phyloP scores from a whole-genome alignment of 2,113 vertebrate species.

The Hydrolagus affinis region DNA sequence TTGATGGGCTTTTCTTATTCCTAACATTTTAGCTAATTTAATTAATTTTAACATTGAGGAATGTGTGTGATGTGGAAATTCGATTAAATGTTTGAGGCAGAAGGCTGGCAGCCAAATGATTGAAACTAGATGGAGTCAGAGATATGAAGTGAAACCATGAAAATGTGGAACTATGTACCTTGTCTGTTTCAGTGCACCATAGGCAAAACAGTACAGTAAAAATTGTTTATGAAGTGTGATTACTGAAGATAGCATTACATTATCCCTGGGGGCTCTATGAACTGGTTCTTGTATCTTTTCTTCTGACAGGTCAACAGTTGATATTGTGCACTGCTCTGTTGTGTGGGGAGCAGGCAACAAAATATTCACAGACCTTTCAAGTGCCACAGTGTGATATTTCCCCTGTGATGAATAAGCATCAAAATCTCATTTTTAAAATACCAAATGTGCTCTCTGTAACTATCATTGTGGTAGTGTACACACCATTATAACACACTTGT shows the following conservation, averaged over 20 bases:
- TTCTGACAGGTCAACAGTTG: not conserved
- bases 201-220: not conserved
- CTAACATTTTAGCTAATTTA: too few relatives aligned
- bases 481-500: not conserved
- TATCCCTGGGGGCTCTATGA: not conserved
- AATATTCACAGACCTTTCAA: not conserved
- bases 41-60: too few relatives aligned
- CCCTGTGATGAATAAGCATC: not conserved
- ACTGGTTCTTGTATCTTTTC: not conserved
- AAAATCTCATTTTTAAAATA: conserved; percentile 29
- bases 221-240: not conserved
- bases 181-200: not conserved
- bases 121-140: not conserved
- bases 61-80: too few relatives aligned
- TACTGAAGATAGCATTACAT: not conserved
- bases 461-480: not conserved
- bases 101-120: not conserved
- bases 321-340: not conserved
- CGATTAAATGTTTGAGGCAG: too few relatives aligned
- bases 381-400: not conserved
- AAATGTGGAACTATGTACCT: not conserved
- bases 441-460: not conserved
- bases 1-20: too few relatives aligned
- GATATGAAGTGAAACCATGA: not conserved
- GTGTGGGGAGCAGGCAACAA: not conserved